Conservation (phyloP, 2,797 vertebrate species). For the Micromesistius poutassou region DNA sequence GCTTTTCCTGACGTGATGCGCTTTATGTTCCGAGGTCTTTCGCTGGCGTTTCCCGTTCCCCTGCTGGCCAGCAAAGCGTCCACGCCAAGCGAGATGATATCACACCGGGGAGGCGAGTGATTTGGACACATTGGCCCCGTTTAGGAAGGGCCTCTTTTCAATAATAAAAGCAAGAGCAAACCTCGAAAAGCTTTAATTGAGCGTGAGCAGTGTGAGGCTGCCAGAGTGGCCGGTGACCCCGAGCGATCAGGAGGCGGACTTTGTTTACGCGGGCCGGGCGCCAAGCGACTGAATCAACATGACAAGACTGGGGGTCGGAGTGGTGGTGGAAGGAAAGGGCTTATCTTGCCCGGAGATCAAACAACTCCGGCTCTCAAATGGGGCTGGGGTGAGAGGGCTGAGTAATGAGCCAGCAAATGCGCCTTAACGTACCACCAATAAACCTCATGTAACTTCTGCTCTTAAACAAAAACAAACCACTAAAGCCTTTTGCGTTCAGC, state of each 20-base stretch:
- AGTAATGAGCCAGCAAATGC: slow-evolving; percentile 66
- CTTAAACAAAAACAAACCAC: slow-evolving; percentile 42
- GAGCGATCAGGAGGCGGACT: slow-evolving; percentile 51
- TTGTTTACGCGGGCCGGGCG: slow-evolving; percentile 56
- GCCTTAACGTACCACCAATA: slow-evolving; percentile 41
- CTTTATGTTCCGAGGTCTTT: not conserved
- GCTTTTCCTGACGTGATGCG: slow-evolving; percentile 9
- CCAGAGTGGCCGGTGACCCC: slow-evolving; percentile 50
- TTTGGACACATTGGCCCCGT: slow-evolving; percentile 52
- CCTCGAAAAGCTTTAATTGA: slow-evolving; percentile 52
- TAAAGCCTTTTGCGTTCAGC: slow-evolving; percentile 29
- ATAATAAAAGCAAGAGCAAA: slow-evolving; percentile 14
- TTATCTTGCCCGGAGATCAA: slow-evolving; percentile 59
- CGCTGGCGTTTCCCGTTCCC: not conserved
- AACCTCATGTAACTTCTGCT: slow-evolving; percentile 36
- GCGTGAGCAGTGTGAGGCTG: slow-evolving; percentile 42
- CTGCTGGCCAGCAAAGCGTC: slow-evolving; percentile 33
- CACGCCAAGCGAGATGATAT: slow-evolving; percentile 34
- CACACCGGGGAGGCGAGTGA: slow-evolving; percentile 36
- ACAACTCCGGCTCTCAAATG: slow-evolving; percentile 37
- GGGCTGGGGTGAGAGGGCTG: slow-evolving; percentile 37
- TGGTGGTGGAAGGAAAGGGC: slow-evolving; percentile 44
- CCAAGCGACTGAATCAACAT: slow-evolving; percentile 64
- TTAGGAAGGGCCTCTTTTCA: slow-evolving; percentile 17
- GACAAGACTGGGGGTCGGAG: slow-evolving; percentile 50